Evolutionary conservation across 2,797 vertebrate genomes (phyloP).

Genomic region (Poecile montanus): DNA sequence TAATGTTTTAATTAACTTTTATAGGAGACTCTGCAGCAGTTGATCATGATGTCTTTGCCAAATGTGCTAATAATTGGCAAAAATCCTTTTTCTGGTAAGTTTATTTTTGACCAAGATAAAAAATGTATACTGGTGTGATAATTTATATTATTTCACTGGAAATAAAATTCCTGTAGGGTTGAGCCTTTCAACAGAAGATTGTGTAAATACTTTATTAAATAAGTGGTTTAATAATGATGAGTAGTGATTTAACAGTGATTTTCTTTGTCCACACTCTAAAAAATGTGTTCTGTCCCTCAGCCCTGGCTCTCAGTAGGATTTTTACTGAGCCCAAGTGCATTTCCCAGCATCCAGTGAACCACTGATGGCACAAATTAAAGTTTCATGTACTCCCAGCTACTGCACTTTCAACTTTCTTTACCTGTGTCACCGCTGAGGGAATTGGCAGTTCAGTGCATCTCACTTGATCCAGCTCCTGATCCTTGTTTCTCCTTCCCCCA

Average conservation of each 20-base stretch:
- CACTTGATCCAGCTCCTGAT: not conserved
- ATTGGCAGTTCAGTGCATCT: not conserved
- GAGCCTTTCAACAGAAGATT: not conserved
- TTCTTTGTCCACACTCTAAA: not conserved
- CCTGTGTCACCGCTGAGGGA: not conserved
- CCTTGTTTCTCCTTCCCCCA: not conserved
- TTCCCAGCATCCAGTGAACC: not conserved
- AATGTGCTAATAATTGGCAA: conserved; percentile 92
- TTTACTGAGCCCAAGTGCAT: not conserved
- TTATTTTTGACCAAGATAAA: not conserved
- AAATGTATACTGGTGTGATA: not conserved
- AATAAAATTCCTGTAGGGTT: not conserved
- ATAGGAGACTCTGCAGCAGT: conserved; percentile 93
- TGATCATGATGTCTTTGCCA: conserved; percentile 97
- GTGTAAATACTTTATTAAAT: not conserved
- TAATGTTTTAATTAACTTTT: conserved; percentile 48
- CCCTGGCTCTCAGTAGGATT: not conserved
- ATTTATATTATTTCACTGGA: not conserved
- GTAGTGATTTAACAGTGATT: not conserved
- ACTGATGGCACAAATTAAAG: not conserved
- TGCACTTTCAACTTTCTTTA: not conserved
- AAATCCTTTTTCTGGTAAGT: conserved; percentile 93
- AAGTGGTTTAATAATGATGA: not conserved
- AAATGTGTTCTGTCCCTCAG: not conserved
- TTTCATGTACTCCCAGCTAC: not conserved